These are phyloP conservation scores for Candidula unifasciata DNA, from an alignment of 2,888 invertebrate genomes.

Conservation along the genomic window DNA sequence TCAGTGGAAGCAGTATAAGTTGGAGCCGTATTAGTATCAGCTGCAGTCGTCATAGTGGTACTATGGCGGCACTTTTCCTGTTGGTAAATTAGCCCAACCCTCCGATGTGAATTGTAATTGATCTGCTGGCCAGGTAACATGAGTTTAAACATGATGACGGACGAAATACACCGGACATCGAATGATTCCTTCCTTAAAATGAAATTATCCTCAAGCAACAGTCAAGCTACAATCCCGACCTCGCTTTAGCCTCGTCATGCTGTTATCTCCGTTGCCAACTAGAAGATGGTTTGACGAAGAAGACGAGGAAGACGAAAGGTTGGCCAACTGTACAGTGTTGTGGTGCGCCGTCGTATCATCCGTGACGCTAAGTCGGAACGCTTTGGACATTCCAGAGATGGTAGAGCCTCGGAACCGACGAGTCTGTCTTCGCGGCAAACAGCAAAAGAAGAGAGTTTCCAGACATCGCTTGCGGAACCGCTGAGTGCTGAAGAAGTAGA, in stretches of 20 bases:
- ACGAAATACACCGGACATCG: too few species aligned
- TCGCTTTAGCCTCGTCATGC: neutral
- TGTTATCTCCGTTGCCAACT: constrained; percentile 3
- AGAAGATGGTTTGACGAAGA: constrained; percentile 35
- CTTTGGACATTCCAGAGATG: constrained; percentile 53
- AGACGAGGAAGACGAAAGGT: constrained; percentile 19
- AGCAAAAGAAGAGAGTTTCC: constrained; percentile 54
- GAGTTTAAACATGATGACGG: too few species aligned
- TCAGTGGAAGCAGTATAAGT: too few species aligned
- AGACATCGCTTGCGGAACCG: constrained; percentile 53
- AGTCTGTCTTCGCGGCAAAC: constrained; percentile 29
- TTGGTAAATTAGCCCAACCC: too few species aligned
- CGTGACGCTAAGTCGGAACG: constrained; percentile 52
- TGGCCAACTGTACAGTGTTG: constrained; percentile 25
- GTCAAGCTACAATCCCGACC: constrained; percentile 4
- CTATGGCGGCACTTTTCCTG: too few species aligned
- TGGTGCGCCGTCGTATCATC: constrained; percentile 44
- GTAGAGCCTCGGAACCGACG: constrained; percentile 43
- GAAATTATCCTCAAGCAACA: neutral
- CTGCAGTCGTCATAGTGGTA: too few species aligned
- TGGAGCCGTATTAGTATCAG: too few species aligned
- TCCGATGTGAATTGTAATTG: too few species aligned
- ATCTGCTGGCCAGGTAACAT: too few species aligned
- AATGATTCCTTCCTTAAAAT: too few species aligned
- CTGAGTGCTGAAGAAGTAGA: constrained; percentile 55